These are phyloP conservation scores for Panthera uncia DNA, from an alignment of 2,113 vertebrate species.

Conservation along the genomic window DNA sequence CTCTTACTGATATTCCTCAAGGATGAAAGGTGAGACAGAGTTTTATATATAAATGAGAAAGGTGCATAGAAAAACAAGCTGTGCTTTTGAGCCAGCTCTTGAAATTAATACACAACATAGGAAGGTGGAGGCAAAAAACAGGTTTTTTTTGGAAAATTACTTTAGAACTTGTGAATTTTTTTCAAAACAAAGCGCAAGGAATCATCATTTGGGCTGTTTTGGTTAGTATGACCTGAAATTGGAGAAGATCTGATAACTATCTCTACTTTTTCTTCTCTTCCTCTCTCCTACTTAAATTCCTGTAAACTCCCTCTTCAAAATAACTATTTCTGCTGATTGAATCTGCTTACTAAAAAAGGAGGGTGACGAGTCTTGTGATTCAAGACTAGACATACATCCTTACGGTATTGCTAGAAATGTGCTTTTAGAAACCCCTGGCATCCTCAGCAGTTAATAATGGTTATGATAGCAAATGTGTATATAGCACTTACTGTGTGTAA, in stretches of 20 bases:
- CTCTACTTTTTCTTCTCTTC: not conserved
- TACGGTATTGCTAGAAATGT: not conserved
- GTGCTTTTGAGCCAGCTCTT: not conserved
- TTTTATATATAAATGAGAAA: conserved; percentile 35
- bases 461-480: not conserved
- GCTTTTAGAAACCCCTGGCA: not conserved
- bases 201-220: not conserved
- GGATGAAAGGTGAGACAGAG: not conserved
- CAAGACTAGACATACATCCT: not conserved
- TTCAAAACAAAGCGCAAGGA: not conserved
- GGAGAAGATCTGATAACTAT: not conserved
- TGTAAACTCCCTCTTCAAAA: not conserved
- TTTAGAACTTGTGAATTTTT: conserved; percentile 18
- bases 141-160: not conserved
- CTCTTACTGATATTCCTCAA: not conserved
- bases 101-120: not conserved
- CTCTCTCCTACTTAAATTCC: not conserved
- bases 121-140: not conserved
- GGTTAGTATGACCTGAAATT: not conserved
- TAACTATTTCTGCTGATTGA: not conserved
- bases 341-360: not conserved
- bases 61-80: not conserved
- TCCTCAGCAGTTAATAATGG: not conserved
- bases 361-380: not conserved
- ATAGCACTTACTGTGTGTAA: not conserved